These are phyloP conservation scores for Eupleurogrammus muticus DNA, from an alignment of 2,797 vertebrate species.

Conservation along the genomic window DNA sequence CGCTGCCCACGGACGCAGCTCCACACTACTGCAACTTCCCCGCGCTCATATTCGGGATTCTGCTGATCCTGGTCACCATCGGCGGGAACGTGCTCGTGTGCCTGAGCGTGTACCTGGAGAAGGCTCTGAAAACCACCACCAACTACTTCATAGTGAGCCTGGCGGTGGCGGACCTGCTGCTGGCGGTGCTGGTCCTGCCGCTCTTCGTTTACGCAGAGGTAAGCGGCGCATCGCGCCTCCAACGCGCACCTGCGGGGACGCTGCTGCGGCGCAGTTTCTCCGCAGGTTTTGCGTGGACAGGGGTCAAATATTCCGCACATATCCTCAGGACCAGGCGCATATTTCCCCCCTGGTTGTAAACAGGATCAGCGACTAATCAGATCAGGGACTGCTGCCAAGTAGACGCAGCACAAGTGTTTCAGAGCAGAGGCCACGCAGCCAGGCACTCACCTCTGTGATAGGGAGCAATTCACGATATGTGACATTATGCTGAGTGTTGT, in stretches of 20 bases:
- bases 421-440: background rate
- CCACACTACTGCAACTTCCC: constrained; percentile 79
- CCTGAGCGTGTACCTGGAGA: constrained; percentile 91
- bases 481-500: background rate
- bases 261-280: background rate
- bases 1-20: constrained; percentile 26
- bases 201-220: constrained; percentile 96
- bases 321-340: background rate
- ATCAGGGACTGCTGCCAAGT: background rate
- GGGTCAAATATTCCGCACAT: background rate
- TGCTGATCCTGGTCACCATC: constrained; percentile 88
- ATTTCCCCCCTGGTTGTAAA: background rate
- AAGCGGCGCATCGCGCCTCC: constrained; percentile 33
- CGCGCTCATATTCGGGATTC: constrained; percentile 85
- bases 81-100: constrained; percentile 93
- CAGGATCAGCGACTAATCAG: background rate
- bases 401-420: background rate
- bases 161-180: constrained; percentile 91
- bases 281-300: background rate
- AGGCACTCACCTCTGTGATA: background rate
- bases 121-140: constrained; percentile 93
- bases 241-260: background rate
- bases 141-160: constrained; percentile 97
- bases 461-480: constrained; percentile 11
- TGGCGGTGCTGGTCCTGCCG: constrained; percentile 93